Percentiles rank a stretch among this genome's conserved stretches.
Conservation (phyloP, 2,888 invertebrate genomes). For the Sympetrum striolatum region DNA sequence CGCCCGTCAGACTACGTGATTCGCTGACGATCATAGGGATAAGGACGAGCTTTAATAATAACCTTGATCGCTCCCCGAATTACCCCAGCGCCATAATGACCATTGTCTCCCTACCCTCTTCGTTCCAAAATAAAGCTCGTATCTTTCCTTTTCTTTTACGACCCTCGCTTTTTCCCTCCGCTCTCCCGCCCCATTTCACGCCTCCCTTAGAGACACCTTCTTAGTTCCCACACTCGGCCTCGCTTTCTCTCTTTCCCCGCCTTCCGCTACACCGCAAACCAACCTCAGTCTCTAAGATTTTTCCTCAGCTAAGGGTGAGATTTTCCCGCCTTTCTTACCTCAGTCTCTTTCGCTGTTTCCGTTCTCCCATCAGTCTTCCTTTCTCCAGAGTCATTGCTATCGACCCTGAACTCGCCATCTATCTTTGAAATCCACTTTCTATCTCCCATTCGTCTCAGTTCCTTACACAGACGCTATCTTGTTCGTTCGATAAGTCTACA, state of each 20-base stretch:
- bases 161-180: background rate
- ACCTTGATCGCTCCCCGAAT: background rate
- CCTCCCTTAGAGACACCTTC: background rate
- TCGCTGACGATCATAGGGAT: background rate
- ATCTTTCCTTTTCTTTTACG: background rate
- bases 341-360: background rate
- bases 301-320: slow-evolving; percentile 26
- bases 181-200: background rate
- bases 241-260: background rate
- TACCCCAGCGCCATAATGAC: background rate
- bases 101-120: background rate
- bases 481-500: no score
- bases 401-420: background rate
- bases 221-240: background rate
- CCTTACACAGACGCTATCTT: no score
- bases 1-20: background rate
- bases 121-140: background rate
- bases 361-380: background rate
- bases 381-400: background rate
- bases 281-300: slow-evolving; percentile 39
- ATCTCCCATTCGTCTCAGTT: background rate
- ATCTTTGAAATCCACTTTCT: no score
- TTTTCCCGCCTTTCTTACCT: slow-evolving; percentile 16
- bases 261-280: slow-evolving; percentile 14
- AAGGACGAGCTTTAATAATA: background rate